Evolutionary conservation across 2,888 invertebrate genomes (phyloP), one percentile per base, ranked within the genome.

Genomic region (Erannis defoliaria): DNA sequence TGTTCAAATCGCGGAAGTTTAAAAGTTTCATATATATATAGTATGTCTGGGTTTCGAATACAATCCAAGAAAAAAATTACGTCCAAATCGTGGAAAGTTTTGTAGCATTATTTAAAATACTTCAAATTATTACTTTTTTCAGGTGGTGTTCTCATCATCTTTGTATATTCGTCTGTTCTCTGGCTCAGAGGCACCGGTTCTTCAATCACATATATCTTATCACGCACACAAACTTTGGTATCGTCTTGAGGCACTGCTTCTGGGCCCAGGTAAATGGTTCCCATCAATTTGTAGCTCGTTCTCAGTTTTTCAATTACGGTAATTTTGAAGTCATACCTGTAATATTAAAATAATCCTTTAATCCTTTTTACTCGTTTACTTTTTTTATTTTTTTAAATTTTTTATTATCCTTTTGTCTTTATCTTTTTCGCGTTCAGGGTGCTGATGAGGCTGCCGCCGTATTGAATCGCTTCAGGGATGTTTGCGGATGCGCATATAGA

Each of bases 151-250:
- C 54, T 64, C 80, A 90, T 88, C 42, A 80, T 62, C 21, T 78
- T 71, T 2, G 85, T 88, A 64, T 93, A 89, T 42, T 93, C 88
- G 0, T 81, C 73, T 38, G 83, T 89, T 73, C 94, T 88, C 1
- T 94, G 82, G 0, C 70, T 70, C 19, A 94, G 55, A 10, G 93
- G 87, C 33, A 92, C 84, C 0, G 91, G 87, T 49, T 93, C 79
- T 77, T 95, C 96, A 60, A 97, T 95, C 26, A 89, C 89, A 86
- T 94, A 96, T 53, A 97, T 89, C 75, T 96, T 96, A 75, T 95
- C 94, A 4, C 87, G 88, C 48, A 95, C 93, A 68, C 88, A 85
- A 0, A 96, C 85, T 72, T 63, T 85, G 0, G 95, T 95, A 70
- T 96, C 93, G 76, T 95, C 92, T 45, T 96, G 86, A 0, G 94